Conservation (phyloP, 92 coral and sea anemone genomes). For the Palythoa grandiflora region DNA sequence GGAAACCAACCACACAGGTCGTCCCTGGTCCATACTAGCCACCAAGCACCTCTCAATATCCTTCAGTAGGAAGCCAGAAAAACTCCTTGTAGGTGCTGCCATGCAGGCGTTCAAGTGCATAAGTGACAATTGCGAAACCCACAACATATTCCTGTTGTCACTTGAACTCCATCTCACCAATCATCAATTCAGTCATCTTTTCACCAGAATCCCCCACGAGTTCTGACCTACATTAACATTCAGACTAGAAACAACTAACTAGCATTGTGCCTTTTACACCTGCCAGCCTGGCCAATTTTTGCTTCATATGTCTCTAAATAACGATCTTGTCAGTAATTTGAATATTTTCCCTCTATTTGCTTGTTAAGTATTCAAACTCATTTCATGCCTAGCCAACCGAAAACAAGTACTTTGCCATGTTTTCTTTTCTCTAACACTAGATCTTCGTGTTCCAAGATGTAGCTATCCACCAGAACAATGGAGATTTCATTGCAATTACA, state of each 20-base stretch:
- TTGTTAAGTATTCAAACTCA: slow-evolving; percentile 19
- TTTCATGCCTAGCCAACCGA: slow-evolving; percentile 17
- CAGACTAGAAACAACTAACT: slow-evolving; percentile 27
- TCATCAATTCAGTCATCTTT: slow-evolving; percentile 8
- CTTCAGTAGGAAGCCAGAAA: slow-evolving; percentile 6
- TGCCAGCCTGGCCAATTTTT: slow-evolving; percentile 22
- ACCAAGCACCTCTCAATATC: slow-evolving; percentile 13
- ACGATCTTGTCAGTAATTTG: slow-evolving; percentile 24
- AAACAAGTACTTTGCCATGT: slow-evolving; percentile 18
- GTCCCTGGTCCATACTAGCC: slow-evolving; percentile 14
- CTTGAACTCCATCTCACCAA: slow-evolving; percentile 19
- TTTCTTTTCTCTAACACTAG: slow-evolving; percentile 24
- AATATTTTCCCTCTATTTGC: slow-evolving; percentile 5
- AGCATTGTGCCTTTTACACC: slow-evolving; percentile 14
- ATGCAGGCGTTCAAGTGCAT: slow-evolving; percentile 21
- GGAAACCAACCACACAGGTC: slow-evolving; percentile 14
- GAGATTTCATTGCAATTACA: too few species aligned
- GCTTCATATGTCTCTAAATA: slow-evolving; percentile 19
- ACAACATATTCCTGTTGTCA: slow-evolving; percentile 15
- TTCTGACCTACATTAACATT: slow-evolving; percentile 29
- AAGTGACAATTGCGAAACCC: slow-evolving; percentile 25
- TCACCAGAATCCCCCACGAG: slow-evolving; percentile 25
- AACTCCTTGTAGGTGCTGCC: slow-evolving; percentile 23
- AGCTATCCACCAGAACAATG: not conserved
- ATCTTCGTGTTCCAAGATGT: slow-evolving; percentile 35